Conservation (phyloP, 2,888 invertebrate species). For the Cantharis rustica region DNA sequence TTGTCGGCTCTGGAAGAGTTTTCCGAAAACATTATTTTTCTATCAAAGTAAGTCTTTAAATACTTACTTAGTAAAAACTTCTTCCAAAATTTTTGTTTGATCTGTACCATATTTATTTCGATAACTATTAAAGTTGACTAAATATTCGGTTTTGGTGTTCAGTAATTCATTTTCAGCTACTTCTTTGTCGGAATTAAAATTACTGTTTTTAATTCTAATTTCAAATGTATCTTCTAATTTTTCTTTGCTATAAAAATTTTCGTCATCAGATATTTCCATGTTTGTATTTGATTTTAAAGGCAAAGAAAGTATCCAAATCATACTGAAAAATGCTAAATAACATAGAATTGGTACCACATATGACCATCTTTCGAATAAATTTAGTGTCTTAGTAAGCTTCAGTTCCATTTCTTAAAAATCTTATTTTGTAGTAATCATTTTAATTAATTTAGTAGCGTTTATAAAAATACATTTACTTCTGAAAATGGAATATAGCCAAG, state of each 20-base stretch:
- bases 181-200: constrained; percentile 59
- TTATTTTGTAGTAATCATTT: background rate
- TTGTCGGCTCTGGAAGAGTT: constrained; percentile 62
- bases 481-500: background rate
- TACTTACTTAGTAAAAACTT: constrained; percentile 54
- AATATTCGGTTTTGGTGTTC: constrained; percentile 59
- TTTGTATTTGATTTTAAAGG: constrained; percentile 49
- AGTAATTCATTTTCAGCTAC: constrained; percentile 54
- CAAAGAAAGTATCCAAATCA: constrained; percentile 60
- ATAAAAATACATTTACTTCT: background rate
- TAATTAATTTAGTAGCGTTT: background rate
- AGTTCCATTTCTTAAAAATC: constrained; percentile 8
- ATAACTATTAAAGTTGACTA: constrained; percentile 51
- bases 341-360: constrained; percentile 61
- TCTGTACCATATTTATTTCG: constrained; percentile 49
- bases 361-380: constrained; percentile 58
- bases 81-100: constrained; percentile 49
- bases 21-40: no score
- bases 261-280: constrained; percentile 1
- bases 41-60: no score
- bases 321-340: constrained; percentile 60
- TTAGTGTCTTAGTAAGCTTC: constrained; percentile 17
- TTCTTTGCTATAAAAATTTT: constrained; percentile 8
- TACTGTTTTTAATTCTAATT: constrained; percentile 56
- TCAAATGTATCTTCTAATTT: constrained; percentile 49